Evolutionary conservation across 1,140 invertebrate genomes (phyloP).

Genomic region (Brachionus angularis): DNA sequence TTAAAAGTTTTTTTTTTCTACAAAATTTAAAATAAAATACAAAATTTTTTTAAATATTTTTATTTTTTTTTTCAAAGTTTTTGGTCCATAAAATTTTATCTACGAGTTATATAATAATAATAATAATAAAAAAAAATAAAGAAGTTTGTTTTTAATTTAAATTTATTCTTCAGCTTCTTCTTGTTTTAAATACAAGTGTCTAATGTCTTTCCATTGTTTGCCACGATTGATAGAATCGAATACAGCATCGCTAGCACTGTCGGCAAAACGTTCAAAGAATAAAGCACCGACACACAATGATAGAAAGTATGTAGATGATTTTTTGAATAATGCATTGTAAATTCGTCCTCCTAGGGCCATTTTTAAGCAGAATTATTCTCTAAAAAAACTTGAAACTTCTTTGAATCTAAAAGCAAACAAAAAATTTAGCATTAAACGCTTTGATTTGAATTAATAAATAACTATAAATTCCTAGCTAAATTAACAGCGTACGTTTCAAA

Average conservation of each 20-base stretch:
- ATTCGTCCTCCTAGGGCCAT: constrained; percentile 40
- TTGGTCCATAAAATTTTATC: too few relatives aligned
- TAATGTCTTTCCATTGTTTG: constrained; percentile 43
- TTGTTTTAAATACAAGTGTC: not conserved
- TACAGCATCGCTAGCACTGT: constrained; percentile 3
- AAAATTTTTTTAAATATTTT: constrained; percentile 5
- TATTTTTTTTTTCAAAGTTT: too few relatives aligned
- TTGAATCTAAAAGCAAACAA: not conserved
- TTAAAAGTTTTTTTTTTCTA: too few relatives aligned
- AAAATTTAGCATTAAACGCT: not conserved
- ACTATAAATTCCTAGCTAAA: too few relatives aligned
- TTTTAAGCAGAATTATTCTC: not conserved
- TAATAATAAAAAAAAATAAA: too few relatives aligned
- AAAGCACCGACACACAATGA: constrained; percentile 17
- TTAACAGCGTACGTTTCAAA: too few relatives aligned
- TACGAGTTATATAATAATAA: too few relatives aligned
- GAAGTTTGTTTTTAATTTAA: not conserved
- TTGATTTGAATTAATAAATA: too few relatives aligned
- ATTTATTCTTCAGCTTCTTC: constrained; percentile 25
- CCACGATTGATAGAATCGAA: constrained; percentile 37
- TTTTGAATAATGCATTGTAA: constrained; percentile 42
- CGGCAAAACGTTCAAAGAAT: constrained; percentile 41
- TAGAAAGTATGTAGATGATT: constrained; percentile 42
- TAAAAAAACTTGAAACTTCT: not conserved
- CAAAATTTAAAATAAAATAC: not conserved